Conservation (phyloP, 1,140 invertebrate species). For the Pygmarrhopalites habei region DNA sequence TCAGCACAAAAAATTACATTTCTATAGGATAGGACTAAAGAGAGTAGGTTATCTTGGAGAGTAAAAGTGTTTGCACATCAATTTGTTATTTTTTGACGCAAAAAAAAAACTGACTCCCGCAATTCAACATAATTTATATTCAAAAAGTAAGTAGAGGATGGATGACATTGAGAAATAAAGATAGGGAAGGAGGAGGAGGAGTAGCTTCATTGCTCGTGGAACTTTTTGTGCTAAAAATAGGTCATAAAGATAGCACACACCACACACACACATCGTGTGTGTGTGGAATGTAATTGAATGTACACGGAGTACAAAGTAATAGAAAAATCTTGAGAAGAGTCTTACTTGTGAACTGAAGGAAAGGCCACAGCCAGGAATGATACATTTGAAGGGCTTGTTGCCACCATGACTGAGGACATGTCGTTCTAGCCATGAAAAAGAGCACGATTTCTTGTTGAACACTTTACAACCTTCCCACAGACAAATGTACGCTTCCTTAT, state of each 20-base stretch:
- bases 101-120: too few relatives aligned
- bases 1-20: too few relatives aligned
- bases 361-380: constrained; percentile 83
- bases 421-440: constrained; percentile 82
- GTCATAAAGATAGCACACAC: too few relatives aligned
- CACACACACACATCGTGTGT: too few relatives aligned
- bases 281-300: too few relatives aligned
- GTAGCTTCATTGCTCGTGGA: too few relatives aligned
- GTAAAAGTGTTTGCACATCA: not conserved
- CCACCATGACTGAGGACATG: constrained; percentile 87
- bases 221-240: too few relatives aligned
- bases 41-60: too few relatives aligned
- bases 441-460: constrained; percentile 82
- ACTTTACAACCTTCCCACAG: constrained; percentile 91
- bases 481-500: constrained; percentile 72
- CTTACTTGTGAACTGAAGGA: constrained; percentile 83
- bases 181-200: too few relatives aligned
- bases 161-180: too few relatives aligned
- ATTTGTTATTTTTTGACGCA: not conserved
- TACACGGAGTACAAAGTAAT: too few relatives aligned
- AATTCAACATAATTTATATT: not conserved
- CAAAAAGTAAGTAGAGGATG: not conserved
- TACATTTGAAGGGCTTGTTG: constrained; percentile 90
- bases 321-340: not conserved
- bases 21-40: too few relatives aligned